Evolutionary conservation across 2,888 invertebrate genomes (phyloP).

Genomic region (Hyposoter dolosus): DNA sequence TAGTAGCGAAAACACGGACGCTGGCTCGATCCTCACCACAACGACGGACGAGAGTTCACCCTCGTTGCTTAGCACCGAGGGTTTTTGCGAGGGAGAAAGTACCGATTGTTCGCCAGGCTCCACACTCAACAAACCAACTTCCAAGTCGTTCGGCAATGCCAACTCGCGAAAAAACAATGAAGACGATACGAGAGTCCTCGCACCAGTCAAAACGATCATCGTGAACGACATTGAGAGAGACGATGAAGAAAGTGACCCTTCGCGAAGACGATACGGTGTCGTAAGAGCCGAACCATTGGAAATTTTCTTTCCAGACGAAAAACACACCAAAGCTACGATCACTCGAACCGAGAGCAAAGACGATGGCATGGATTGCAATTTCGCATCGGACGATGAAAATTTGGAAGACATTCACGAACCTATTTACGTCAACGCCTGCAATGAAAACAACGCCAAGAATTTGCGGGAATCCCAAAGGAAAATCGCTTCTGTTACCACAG

Average conservation of each 20-base stretch:
- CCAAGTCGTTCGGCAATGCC: constrained; percentile 29
- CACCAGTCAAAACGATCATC: constrained; percentile 57
- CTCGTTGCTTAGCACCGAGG: constrained; percentile 82
- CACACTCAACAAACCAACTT: constrained; percentile 79
- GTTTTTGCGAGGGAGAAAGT: constrained; percentile 83
- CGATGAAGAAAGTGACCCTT: constrained; percentile 29
- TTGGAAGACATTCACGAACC: constrained; percentile 76
- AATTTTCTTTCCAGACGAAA: constrained; percentile 54
- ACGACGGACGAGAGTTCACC: constrained; percentile 86
- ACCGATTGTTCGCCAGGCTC: constrained; percentile 82
- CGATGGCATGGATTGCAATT: constrained; percentile 83
- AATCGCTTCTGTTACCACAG: constrained; percentile 14
- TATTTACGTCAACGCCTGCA: constrained; percentile 80
- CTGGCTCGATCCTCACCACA: constrained; percentile 88
- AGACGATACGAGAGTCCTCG: constrained; percentile 70
- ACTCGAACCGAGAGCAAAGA: constrained; percentile 81
- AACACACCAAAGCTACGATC: constrained; percentile 67
- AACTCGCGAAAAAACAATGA: constrained; percentile 69
- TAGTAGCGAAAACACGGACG: constrained; percentile 89
- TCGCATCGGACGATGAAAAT: constrained; percentile 80
- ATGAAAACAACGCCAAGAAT: constrained; percentile 77
- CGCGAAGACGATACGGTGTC: constrained; percentile 65
- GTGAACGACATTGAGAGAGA: constrained; percentile 64
- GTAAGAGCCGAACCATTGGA: constrained; percentile 65
- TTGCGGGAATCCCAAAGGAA: constrained; percentile 61